Conservation (phyloP, 2,888 invertebrate genomes). For the Aspidapion aeneum region DNA sequence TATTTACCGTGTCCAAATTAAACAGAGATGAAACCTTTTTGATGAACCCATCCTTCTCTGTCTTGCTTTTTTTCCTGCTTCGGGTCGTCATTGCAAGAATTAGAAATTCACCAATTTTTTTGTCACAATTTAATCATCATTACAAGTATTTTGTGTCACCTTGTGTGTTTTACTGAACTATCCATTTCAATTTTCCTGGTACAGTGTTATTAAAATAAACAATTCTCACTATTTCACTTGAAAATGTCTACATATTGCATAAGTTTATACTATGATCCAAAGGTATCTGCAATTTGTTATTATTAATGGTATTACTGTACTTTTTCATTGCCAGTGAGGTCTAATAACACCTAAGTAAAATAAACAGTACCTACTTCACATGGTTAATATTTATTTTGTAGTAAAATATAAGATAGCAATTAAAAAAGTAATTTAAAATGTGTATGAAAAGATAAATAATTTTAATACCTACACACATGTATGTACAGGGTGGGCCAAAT, state of each 20-base stretch:
- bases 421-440: no score
- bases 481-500: no score
- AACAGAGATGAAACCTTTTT: conserved; percentile 86
- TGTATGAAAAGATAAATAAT: no score
- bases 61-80: conserved; percentile 61
- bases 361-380: no score
- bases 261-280: no score
- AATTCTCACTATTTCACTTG: not conserved
- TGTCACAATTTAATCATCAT: not conserved
- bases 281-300: no score
- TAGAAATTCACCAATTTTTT: not conserved
- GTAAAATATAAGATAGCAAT: no score
- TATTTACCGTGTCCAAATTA: conserved; percentile 78
- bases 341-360: not conserved
- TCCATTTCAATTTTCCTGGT: not conserved
- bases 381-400: no score
- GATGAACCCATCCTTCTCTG: conserved; percentile 67
- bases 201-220: not conserved
- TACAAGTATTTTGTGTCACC: conserved; percentile 8
- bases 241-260: no score
- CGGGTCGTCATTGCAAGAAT: conserved; percentile 60
- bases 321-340: not conserved
- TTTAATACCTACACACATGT: no score
- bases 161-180: conserved; percentile 1
- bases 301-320: not conserved